Conservation (phyloP, 2,888 invertebrate species). For the Sepiola atlantica region DNA sequence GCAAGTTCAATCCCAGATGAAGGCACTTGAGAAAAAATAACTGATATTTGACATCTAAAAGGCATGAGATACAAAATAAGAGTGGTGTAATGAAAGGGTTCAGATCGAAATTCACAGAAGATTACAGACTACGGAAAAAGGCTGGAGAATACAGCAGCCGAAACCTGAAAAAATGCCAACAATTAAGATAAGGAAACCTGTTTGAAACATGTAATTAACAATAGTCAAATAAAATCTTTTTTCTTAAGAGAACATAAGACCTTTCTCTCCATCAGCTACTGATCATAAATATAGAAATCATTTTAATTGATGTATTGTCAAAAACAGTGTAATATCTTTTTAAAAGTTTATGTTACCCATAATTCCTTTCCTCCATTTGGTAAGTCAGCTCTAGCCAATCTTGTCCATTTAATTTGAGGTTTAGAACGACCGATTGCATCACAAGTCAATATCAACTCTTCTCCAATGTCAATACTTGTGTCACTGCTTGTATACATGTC, state of each 20-base stretch:
- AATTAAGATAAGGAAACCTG: too few relatives aligned
- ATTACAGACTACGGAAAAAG: too few relatives aligned
- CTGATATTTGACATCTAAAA: too few relatives aligned
- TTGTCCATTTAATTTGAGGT: conserved; percentile 65
- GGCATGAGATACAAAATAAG: too few relatives aligned
- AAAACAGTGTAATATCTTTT: too few relatives aligned
- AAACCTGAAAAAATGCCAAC: too few relatives aligned
- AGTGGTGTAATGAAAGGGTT: too few relatives aligned
- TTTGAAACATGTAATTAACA: too few relatives aligned
- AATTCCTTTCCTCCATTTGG: conserved; percentile 66
- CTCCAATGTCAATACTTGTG: conserved; percentile 61
- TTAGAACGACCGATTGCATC: conserved; percentile 64
- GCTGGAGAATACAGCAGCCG: too few relatives aligned
- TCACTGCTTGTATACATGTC: conserved; percentile 67
- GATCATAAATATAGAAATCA: background rate
- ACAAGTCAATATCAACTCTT: conserved; percentile 61
- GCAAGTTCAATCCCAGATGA: too few relatives aligned
- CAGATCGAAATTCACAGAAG: too few relatives aligned
- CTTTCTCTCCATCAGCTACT: background rate
- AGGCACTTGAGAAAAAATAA: too few relatives aligned
- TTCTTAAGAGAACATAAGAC: background rate
- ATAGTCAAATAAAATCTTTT: background rate
- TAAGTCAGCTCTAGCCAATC: conserved; percentile 65
- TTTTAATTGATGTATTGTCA: background rate
- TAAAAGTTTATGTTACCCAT: conserved; percentile 55